Base-by-base conservation (phyloP, 1,140 invertebrate genomes). In the Pomacea maculata region DNA sequence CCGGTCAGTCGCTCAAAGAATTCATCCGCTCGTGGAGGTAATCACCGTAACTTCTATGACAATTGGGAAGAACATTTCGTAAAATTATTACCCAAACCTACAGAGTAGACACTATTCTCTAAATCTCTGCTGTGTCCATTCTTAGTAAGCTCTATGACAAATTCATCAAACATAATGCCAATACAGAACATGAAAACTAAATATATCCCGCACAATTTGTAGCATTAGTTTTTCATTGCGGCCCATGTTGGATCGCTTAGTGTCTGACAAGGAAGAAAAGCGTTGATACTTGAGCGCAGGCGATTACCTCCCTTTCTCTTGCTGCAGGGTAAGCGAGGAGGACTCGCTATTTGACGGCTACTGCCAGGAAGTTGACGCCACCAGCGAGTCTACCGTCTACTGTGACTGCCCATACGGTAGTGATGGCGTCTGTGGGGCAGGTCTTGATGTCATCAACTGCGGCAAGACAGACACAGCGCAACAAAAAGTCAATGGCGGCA, bases 21-120 rank as follows among this genome's bases (percentile, higher is more conserved):
- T 87, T 86, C 78, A 82, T 81, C 19, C 61, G 34, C 45, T 82
- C 75, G 21, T 87, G 85, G 85, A 86, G 85, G 86, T 87, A 80
- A 57, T 25, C 11, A 25, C 10, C 12, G n/a, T 2, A 11, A 9
- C 68, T 45, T 45, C 34, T 45, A 6, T 45, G 34, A 45, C 34
- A 45, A 45, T 4, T 6, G 34, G 25, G 25, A 25, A 25, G 25
- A 25, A 25, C 25, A 25, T 25, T 25, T 25, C 25, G n/a, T n/a
- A 25, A 25, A 25, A 25, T 25, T 25, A 25, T 25, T 25, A 25
- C 25, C 25, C 25, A 25, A 25, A 25, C 25, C 25, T 25, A 45
- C 34, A 45, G 6, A 45, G 6, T 45, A 45, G 34, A 45, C 34
- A 45, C 34, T 45, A 45, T 45, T 45, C 34, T 45, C 34, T 45